Base-by-base conservation (phyloP, 1,140 invertebrate genomes). In the Macrobrachium rosenbergii region DNA sequence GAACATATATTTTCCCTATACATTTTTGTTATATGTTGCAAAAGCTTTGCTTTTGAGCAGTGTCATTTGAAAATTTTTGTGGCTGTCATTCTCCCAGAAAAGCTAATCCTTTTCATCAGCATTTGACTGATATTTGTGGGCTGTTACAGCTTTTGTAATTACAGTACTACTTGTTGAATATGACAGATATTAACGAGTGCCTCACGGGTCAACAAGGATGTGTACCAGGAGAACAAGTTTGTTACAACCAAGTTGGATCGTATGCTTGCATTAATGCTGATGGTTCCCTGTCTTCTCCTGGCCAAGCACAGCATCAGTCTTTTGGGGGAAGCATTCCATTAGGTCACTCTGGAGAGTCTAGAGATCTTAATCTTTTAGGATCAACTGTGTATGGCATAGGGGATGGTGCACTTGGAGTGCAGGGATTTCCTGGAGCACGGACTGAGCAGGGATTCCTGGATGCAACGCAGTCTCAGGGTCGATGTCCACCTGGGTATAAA, bases 111-210 rank as follows among this genome's bases (percentile, higher is more conserved):
- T 37, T 37, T 37, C 3, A 3, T 37, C 37, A 28, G 28, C 12
- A 62, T 63, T 12, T 17, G 8, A 77, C 16, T 58, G 81, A 77
- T 45, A 82, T 62, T 75, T 87, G 19, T 87, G 17, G 16, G n/a
- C 17, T 23, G 21, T 63, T 83, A 3, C 5, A 52, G 10, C 72
- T 17, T 87, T 23, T 52, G 5, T 8, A n/a, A 37, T 80, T 11
- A 64, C n/a, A 19, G 64, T 28, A 63, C 5, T 37, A 37, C 59
- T 64, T 79, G 63, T 37, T 63, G 67, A 72, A 83, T 67, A 37
- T 82, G 67, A 37, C 90, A 95, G 95, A 96, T 92, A 93, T 96
- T n/a, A 94, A 96, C 89, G 96, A 96, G 92, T 96, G 96, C 89
- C 89, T 91, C 2, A 92, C 93, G 76, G 92, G 93, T 16, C 91